Percentiles rank a stretch among this genome's conserved stretches.
These are phyloP conservation scores for Protomyctophum bolini DNA, from an alignment of 2,113 vertebrate species.

Conservation along the genomic window DNA sequence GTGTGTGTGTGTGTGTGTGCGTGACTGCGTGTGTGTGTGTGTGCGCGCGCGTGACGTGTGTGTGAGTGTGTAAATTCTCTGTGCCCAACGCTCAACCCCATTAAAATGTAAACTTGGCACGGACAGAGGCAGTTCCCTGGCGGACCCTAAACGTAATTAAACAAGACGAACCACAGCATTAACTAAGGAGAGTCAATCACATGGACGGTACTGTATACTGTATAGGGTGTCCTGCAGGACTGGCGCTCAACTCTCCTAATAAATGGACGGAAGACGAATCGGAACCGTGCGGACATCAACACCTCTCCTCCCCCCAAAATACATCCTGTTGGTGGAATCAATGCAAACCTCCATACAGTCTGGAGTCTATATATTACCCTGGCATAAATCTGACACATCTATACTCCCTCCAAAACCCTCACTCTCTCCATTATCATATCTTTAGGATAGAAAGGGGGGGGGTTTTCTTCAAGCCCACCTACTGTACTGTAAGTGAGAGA, in stretches of 20 bases:
- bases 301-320: too few relatives aligned
- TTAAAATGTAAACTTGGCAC: conserved; percentile 42
- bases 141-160: conserved; percentile 63
- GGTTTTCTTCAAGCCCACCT: conserved; percentile 45
- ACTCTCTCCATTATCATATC: conserved; percentile 52
- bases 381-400: conserved; percentile 31
- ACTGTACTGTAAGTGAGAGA: conserved; percentile 49
- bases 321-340: too few relatives aligned
- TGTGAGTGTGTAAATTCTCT: conserved; percentile 6
- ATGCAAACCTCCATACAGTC: conserved; percentile 14
- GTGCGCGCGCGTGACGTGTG: background rate
- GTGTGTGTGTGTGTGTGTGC: background rate
- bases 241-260: too few relatives aligned
- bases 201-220: conserved; percentile 19
- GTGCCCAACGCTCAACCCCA: conserved; percentile 24
- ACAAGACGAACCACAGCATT: conserved; percentile 58
- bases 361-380: conserved; percentile 65
- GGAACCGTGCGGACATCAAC: too few relatives aligned
- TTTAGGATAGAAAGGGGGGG: conserved; percentile 25
- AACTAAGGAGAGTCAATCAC: conserved; percentile 42
- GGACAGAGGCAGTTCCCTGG: background rate
- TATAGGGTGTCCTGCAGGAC: background rate
- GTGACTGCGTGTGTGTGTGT: background rate
- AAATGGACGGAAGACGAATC: too few relatives aligned
- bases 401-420: conserved; percentile 45